These are phyloP conservation scores for Willowsia nigromaculata DNA, from an alignment of 2,888 invertebrate species.

Conservation along the genomic window DNA sequence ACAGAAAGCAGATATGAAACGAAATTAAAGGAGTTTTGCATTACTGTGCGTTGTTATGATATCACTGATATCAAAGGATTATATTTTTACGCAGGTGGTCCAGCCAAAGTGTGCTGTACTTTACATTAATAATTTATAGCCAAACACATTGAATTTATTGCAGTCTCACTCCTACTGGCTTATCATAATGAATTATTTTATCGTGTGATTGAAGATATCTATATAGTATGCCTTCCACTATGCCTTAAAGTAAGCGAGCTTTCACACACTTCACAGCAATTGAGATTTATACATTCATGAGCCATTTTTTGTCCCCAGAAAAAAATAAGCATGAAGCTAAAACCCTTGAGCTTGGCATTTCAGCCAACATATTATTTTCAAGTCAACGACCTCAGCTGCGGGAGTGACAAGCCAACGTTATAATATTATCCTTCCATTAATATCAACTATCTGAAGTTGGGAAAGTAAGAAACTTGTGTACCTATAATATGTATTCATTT, in stretches of 20 bases:
- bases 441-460: neutral
- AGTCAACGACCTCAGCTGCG: slow-evolving; percentile 67
- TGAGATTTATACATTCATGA: slow-evolving; percentile 35
- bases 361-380: slow-evolving; percentile 62
- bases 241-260: neutral
- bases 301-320: slow-evolving; percentile 50
- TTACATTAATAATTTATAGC: slow-evolving; percentile 8
- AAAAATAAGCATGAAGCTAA: slow-evolving; percentile 45
- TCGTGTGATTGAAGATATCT: neutral
- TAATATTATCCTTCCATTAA: neutral
- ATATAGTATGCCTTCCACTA: neutral
- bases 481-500: too few species aligned
- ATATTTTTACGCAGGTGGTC: slow-evolving; percentile 22
- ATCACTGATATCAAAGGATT: neutral
- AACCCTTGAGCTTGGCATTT: slow-evolving; percentile 72
- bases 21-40: neutral
- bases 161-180: neutral
- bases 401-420: slow-evolving; percentile 25
- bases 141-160: slow-evolving; percentile 15
- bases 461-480: neutral
- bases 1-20: neutral
- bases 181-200: slow-evolving; percentile 34
- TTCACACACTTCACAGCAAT: slow-evolving; percentile 11
- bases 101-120: neutral
- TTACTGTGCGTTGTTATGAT: neutral